Percentiles rank a stretch among this genome's conserved stretches.
Evolutionary conservation across 2,888 invertebrate genomes (phyloP).

Genomic region (Pegoplata infirma): DNA sequence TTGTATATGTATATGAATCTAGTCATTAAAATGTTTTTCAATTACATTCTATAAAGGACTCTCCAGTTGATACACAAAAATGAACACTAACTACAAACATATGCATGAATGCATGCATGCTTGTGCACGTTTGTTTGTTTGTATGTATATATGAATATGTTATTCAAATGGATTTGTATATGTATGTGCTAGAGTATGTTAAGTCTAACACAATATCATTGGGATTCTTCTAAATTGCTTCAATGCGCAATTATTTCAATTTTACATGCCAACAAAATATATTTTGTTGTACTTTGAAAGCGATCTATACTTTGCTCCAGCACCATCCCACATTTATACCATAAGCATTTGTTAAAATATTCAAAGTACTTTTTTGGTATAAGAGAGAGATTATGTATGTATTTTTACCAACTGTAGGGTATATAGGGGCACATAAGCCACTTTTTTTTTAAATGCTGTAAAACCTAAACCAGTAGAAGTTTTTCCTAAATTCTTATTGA

Average conservation of each 20-base stretch:
- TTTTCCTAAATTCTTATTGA: too few species aligned
- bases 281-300: neutral
- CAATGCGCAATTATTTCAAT: slow-evolving; percentile 76
- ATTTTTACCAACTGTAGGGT: slow-evolving; percentile 6
- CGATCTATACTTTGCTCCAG: neutral
- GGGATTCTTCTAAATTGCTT: slow-evolving; percentile 76
- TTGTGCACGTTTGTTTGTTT: neutral
- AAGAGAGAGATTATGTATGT: slow-evolving; percentile 6
- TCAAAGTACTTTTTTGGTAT: neutral
- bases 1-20: slow-evolving; percentile 13
- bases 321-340: slow-evolving; percentile 5
- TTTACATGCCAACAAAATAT: slow-evolving; percentile 67
- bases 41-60: slow-evolving; percentile 35
- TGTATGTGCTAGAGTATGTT: slow-evolving; percentile 30
- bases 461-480: too few species aligned
- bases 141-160: neutral
- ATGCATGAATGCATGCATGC: neutral
- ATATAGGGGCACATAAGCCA: too few species aligned
- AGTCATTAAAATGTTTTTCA: slow-evolving; percentile 55
- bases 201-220: slow-evolving; percentile 47
- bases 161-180: slow-evolving; percentile 11
- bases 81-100: too few species aligned
- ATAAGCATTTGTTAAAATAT: slow-evolving; percentile 4
- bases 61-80: slow-evolving; percentile 35
- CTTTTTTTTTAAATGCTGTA: too few species aligned